Base-by-base conservation (phyloP, 2,113 vertebrate species). In the Deroptyus accipitrinus region DNA sequence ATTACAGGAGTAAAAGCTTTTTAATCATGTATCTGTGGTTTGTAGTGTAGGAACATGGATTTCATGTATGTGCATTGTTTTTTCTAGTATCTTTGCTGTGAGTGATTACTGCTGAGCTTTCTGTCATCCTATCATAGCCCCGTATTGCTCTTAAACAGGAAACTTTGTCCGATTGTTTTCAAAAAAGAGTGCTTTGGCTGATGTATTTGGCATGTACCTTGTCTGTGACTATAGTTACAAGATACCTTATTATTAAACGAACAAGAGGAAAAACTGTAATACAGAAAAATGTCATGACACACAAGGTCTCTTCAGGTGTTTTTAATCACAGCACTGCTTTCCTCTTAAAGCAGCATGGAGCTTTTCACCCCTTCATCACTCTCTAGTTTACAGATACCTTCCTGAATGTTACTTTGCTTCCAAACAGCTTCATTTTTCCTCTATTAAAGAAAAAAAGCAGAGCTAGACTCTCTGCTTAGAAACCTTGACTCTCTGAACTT, bases 31-130 rank as follows among this genome's bases (percentile, higher is more conserved):
- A 31, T 78, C 39, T 88, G 63, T 69, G 68, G 54, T 62, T 88
- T 95, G n/a, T 76, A 73, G 24, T 30, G 39, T 51, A 88, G 75
- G 59, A 88, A 46, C 0, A 0, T 69, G 44, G n/a, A 59, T 86
- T 88, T 91, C 37, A 63, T 30, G 27, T 82, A 17, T 57, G 27
- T 19, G 18, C 7, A 0, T 81, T 86, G 22, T 93, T 80, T 42
- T 90, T 92, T 88, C 22, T 5, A 37, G 12, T 78, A 39, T 93
- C 76, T 95, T 90, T 90, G 49, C 83, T 86, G 18, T 86, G 66
- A 94, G 48, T 78, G 64, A 86, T 96, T 90, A 75, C 61, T 81
- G 61, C 76, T 92, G 92, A 95, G 86, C 33, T 91, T 75, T 93
- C 55, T 88, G 79, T 94, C 86, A 95, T 96, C 42, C 69, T 83